Conservation (phyloP, 2,797 vertebrate genomes). For the Notolabrus celidotus region DNA sequence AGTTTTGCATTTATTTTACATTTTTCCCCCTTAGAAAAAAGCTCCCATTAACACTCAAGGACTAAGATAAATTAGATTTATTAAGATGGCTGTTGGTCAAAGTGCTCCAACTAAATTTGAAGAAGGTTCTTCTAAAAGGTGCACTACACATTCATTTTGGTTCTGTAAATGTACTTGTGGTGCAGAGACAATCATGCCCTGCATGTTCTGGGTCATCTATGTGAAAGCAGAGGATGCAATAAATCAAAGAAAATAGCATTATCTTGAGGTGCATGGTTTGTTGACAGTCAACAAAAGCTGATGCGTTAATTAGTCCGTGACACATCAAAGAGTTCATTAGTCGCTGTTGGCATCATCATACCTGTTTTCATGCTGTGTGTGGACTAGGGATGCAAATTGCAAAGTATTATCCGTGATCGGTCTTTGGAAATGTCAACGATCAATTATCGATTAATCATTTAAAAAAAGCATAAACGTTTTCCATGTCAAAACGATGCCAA, state of each 20-base stretch:
- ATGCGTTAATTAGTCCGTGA: too few species aligned
- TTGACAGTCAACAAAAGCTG: too few species aligned
- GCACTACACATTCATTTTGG: constrained; percentile 22
- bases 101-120: constrained; percentile 46
- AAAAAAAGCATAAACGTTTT: too few species aligned
- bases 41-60: constrained; percentile 52
- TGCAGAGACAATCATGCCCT: constrained; percentile 9
- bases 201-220: constrained; percentile 4
- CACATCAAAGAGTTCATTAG: too few species aligned
- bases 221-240: constrained; percentile 30
- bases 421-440: too few species aligned
- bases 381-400: too few species aligned
- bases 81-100: constrained; percentile 53
- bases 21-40: constrained; percentile 39
- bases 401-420: too few species aligned
- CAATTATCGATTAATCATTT: too few species aligned
- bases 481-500: too few species aligned
- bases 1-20: constrained; percentile 31
- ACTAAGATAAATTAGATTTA: constrained; percentile 56
- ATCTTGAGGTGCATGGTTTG: too few species aligned
- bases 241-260: constrained; percentile 18
- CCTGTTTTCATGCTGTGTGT: too few species aligned
- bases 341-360: too few species aligned
- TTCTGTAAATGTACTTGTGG: constrained; percentile 14
- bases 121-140: constrained; percentile 43